phyloP scores from a whole-genome alignment of 2,888 invertebrate genomes.

The Idaea dimidiata region DNA sequence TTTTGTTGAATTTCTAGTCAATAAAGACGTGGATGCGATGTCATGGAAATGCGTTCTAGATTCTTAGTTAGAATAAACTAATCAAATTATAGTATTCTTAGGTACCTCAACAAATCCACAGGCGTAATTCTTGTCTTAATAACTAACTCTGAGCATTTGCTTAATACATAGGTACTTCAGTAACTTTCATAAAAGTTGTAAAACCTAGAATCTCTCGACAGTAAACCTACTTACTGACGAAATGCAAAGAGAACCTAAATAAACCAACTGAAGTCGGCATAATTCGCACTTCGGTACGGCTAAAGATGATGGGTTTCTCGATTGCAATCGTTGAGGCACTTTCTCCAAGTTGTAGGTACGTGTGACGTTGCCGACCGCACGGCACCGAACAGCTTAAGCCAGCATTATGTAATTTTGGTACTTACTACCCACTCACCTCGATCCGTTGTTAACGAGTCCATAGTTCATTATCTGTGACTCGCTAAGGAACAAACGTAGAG shows the following conservation, averaged over 20 bases:
- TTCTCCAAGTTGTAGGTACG: conserved; percentile 46
- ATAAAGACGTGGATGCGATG: not conserved
- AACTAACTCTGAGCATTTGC: not conserved
- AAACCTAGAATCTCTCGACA: not conserved
- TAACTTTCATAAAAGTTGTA: not conserved
- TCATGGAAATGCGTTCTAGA: not conserved
- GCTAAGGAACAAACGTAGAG: conserved; percentile 38
- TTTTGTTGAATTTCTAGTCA: not conserved
- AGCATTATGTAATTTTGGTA: conserved; percentile 42
- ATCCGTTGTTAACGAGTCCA: conserved; percentile 38
- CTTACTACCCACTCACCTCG: conserved; percentile 22
- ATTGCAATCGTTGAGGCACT: conserved; percentile 57
- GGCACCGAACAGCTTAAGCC: conserved; percentile 27
- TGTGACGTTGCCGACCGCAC: conserved; percentile 26
- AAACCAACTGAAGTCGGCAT: conserved; percentile 39
- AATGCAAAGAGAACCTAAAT: not conserved
- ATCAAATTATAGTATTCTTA: not conserved
- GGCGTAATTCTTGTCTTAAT: no score
- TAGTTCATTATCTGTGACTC: conserved; percentile 38
- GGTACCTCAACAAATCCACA: no score
- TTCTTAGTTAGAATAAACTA: not conserved
- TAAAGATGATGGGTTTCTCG: conserved; percentile 57
- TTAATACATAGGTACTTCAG: not conserved
- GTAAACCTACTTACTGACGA: not conserved
- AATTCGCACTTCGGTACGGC: conserved; percentile 39